These are phyloP conservation scores for Pseudochaenichthys georgianus DNA, from an alignment of 2,797 vertebrate species.

Conservation along the genomic window DNA sequence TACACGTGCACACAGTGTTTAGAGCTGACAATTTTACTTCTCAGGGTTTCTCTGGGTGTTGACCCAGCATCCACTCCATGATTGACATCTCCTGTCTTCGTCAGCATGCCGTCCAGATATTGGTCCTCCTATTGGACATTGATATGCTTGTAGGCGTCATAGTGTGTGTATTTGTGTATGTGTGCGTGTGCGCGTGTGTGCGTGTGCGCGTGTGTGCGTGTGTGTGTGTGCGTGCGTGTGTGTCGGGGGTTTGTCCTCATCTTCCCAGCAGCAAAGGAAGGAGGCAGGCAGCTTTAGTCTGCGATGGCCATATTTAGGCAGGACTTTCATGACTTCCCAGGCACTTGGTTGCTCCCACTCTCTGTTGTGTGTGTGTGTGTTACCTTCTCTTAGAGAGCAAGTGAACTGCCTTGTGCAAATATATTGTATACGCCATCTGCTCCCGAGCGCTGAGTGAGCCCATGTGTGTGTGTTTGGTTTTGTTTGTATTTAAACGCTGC, in stretches of 20 bases:
- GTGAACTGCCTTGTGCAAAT: constrained; percentile 34
- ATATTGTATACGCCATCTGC: constrained; percentile 30
- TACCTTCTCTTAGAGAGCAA: constrained; percentile 4
- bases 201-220: constrained; percentile 25
- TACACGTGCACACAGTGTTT: constrained; percentile 13
- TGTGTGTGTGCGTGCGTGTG: constrained; percentile 29
- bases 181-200: constrained; percentile 20
- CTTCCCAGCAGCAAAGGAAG: constrained; percentile 69
- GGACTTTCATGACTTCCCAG: constrained; percentile 76
- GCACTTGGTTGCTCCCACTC: constrained; percentile 35
- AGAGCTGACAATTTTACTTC: constrained; percentile 26
- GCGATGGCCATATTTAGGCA: constrained; percentile 90
- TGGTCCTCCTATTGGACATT: constrained; percentile 46
- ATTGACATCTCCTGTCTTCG: constrained; percentile 38
- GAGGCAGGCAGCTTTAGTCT: constrained; percentile 70
- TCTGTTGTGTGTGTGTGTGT: neutral
- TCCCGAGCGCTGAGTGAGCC: constrained; percentile 36
- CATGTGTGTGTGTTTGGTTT: constrained; percentile 62
- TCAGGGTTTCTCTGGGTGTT: constrained; percentile 40
- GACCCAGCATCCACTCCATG: constrained; percentile 41
- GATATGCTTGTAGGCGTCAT: constrained; percentile 46
- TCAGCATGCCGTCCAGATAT: constrained; percentile 10
- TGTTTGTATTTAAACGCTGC: constrained; percentile 55
- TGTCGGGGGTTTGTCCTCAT: constrained; percentile 47
- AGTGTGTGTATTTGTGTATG: constrained; percentile 25